Evolutionary conservation across 1,140 invertebrate genomes (phyloP).

Genomic region (Meloidogyne hapla): DNA sequence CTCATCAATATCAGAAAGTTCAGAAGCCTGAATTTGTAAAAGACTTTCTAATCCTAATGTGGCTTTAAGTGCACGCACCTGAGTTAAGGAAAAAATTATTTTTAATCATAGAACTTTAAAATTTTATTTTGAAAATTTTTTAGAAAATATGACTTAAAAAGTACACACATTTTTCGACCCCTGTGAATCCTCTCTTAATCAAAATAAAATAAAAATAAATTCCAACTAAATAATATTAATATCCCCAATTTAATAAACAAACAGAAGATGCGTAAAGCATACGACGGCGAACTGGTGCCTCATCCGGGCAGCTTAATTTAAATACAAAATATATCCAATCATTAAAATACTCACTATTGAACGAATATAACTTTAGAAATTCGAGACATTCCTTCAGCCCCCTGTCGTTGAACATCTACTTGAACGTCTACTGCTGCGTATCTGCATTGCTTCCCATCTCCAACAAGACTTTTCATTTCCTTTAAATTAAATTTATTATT

Average conservation of each 20-base stretch:
- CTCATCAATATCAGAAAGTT: conserved; percentile 63
- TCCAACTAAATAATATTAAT: too few species aligned
- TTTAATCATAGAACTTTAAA: not conserved
- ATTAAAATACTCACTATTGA: conserved; percentile 55
- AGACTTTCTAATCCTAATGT: conserved; percentile 62
- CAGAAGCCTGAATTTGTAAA: conserved; percentile 63
- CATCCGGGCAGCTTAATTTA: conserved; percentile 58
- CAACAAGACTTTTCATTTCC: conserved; percentile 59
- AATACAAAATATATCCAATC: not conserved
- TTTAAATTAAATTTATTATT: conserved; percentile 30
- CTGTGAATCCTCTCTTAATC: too few species aligned
- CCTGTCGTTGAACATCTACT: conserved; percentile 59
- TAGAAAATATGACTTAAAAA: too few species aligned
- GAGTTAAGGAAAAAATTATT: not conserved
- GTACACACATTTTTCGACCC: too few species aligned
- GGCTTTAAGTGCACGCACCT: conserved; percentile 60
- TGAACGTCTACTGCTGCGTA: conserved; percentile 64
- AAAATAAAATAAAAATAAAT: too few species aligned
- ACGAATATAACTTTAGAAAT: conserved; percentile 62
- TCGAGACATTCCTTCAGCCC: conserved; percentile 54
- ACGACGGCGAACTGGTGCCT: conserved; percentile 63
- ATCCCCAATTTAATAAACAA: too few species aligned
- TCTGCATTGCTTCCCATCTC: conserved; percentile 61
- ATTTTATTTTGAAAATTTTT: too few species aligned
- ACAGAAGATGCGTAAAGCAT: conserved; percentile 64